These are phyloP conservation scores for Acanthacorydalis orientalis DNA, from an alignment of 2,888 invertebrate genomes.

Conservation along the genomic window DNA sequence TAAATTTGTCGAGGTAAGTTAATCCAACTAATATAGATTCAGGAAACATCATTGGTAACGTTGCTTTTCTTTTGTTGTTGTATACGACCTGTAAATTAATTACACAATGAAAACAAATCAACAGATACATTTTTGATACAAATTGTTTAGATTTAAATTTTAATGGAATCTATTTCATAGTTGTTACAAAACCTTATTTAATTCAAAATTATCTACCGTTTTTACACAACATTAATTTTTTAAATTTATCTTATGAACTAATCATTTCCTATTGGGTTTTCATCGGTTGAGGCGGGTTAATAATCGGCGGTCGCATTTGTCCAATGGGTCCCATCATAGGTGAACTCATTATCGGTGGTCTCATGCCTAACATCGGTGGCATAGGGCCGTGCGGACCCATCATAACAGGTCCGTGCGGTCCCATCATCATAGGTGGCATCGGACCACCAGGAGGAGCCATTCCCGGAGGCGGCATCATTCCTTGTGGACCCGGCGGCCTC, in stretches of 20 bases:
- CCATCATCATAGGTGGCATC: constrained; percentile 44
- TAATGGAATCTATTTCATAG: too few species aligned
- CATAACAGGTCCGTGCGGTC: constrained; percentile 39
- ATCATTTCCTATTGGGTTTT: constrained; percentile 20
- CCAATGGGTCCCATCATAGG: constrained; percentile 42
- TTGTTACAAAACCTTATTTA: too few species aligned
- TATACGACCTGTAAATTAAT: too few species aligned
- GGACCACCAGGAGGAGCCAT: constrained; percentile 27
- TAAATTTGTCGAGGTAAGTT: too few species aligned
- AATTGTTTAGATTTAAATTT: background rate
- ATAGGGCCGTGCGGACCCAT: constrained; percentile 57
- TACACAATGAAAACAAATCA: too few species aligned
- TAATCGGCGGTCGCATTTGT: constrained; percentile 53
- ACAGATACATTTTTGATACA: background rate
- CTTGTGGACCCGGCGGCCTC: constrained; percentile 38
- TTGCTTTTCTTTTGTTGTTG: too few species aligned
- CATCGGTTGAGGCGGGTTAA: constrained; percentile 49
- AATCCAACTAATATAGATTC: too few species aligned
- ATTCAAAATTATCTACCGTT: too few species aligned
- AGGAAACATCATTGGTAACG: too few species aligned
- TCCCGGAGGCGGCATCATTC: constrained; percentile 32
- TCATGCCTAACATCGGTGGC: constrained; percentile 69
- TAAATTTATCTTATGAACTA: too few species aligned
- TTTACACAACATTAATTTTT: too few species aligned
- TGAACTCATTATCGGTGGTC: constrained; percentile 64